These are phyloP conservation scores for Eufriesea mexicana DNA, from an alignment of 1,140 invertebrate species.

Conservation along the genomic window DNA sequence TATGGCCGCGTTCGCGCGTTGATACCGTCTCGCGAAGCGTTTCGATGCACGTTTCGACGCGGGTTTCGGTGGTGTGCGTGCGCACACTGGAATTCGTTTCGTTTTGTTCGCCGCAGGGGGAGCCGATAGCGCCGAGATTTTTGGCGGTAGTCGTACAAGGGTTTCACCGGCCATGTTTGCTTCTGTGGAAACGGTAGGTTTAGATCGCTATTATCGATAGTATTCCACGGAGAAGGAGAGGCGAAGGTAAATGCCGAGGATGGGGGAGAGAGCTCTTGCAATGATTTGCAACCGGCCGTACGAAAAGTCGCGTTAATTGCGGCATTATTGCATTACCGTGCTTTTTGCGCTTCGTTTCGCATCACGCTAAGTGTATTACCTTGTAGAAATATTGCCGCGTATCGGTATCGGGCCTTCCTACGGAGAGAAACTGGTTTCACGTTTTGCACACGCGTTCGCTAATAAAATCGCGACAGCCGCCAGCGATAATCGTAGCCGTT, in stretches of 20 bases:
- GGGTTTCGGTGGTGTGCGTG: not conserved
- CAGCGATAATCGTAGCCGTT: slow-evolving; percentile 14
- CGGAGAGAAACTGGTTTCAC: slow-evolving; percentile 46
- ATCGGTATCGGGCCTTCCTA: slow-evolving; percentile 38
- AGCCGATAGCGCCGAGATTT: not conserved
- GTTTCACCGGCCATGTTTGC: not conserved
- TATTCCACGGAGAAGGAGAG: too few species aligned
- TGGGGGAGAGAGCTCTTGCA: not conserved
- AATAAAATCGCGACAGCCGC: slow-evolving; percentile 37
- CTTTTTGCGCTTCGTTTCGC: slow-evolving; percentile 17
- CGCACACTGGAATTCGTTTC: not conserved
- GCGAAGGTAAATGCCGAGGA: too few species aligned
- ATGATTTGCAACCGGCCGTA: not conserved
- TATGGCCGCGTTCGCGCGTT: slow-evolving; percentile 43
- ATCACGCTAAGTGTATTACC: slow-evolving; percentile 46
- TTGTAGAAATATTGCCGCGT: slow-evolving; percentile 46
- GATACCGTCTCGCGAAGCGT: not conserved
- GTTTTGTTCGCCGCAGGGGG: not conserved
- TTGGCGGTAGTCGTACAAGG: not conserved
- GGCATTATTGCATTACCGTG: slow-evolving; percentile 13
- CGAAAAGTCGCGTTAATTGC: slow-evolving; percentile 33
- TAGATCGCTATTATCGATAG: not conserved
- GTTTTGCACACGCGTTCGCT: slow-evolving; percentile 20
- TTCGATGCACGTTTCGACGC: slow-evolving; percentile 2
- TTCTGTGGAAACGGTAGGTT: not conserved